Percentiles rank a stretch among this genome's conserved stretches.
These are phyloP conservation scores for Bovichtus variegatus DNA, from an alignment of 2,797 vertebrate genomes.

Conservation along the genomic window DNA sequence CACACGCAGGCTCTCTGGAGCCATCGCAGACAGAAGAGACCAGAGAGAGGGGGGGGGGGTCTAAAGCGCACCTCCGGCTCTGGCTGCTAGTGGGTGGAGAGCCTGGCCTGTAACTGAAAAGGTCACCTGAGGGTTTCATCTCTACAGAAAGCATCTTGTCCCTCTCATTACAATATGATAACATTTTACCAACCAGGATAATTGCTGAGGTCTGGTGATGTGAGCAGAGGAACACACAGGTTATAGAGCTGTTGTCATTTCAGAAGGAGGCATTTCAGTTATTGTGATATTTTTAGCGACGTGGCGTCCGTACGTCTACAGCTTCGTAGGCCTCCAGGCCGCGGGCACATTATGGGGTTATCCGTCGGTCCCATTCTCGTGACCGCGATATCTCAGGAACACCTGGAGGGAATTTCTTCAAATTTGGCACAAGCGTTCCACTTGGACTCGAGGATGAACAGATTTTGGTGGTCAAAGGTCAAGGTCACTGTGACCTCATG, in stretches of 20 bases:
- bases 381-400: no score
- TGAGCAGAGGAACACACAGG: not conserved
- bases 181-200: conserved; percentile 8
- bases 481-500: not conserved
- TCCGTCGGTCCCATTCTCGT: no score
- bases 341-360: no score
- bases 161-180: not conserved
- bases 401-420: no score
- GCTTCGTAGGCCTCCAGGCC: no score
- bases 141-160: conserved; percentile 7
- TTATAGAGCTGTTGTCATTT: not conserved
- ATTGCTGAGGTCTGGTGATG: not conserved
- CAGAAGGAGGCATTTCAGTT: not conserved
- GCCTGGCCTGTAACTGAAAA: conserved; percentile 38
- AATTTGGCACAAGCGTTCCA: no score
- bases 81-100: conserved; percentile 42
- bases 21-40: conserved; percentile 55
- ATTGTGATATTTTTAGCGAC: not conserved
- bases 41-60: not conserved
- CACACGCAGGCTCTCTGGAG: conserved; percentile 70
- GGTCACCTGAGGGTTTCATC: conserved; percentile 49
- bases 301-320: no score
- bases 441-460: no score
- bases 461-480: no score
- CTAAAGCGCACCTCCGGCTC: conserved; percentile 38